A percentile compares a stretch with the other conserved stretches of the same genome.
phyloP scores from a whole-genome alignment of 2,888 invertebrate species.

The Ophioninae sp. region DNA sequence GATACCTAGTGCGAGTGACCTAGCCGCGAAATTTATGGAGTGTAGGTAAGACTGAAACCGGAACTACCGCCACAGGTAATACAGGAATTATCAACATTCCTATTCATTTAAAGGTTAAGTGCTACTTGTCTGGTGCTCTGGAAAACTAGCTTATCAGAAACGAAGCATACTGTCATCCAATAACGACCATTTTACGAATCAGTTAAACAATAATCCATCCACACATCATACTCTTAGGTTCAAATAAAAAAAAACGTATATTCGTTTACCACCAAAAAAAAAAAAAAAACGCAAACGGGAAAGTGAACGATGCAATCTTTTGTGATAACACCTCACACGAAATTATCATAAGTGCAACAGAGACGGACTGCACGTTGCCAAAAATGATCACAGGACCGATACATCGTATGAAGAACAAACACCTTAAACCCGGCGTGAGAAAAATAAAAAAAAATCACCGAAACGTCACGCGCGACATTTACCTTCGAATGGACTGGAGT shows the following conservation, averaged over 20 bases:
- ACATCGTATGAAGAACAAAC: neutral
- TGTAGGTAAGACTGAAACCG: conserved; percentile 12
- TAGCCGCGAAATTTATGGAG: conserved; percentile 7
- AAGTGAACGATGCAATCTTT: neutral
- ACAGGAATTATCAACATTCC: conserved; percentile 20
- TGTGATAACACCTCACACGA: neutral
- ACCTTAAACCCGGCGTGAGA: neutral
- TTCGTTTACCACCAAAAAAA: neutral
- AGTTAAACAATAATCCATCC: neutral
- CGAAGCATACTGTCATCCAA: neutral
- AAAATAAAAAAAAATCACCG: conserved; percentile 8
- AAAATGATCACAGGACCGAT: neutral
- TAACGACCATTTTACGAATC: neutral
- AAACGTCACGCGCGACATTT: conserved; percentile 26
- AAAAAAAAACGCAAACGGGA: neutral
- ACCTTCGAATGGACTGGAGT: conserved; percentile 28
- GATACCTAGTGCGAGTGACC: neutral
- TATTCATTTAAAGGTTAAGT: neutral
- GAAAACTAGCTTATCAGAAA: conserved; percentile 18
- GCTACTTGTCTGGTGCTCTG: neutral
- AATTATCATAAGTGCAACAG: neutral
- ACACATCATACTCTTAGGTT: neutral
- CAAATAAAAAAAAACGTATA: neutral
- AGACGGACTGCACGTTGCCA: neutral
- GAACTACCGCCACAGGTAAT: neutral